Evolutionary conservation across 2,797 vertebrate species (phyloP).

Genomic region (Iguana delicatissima): DNA sequence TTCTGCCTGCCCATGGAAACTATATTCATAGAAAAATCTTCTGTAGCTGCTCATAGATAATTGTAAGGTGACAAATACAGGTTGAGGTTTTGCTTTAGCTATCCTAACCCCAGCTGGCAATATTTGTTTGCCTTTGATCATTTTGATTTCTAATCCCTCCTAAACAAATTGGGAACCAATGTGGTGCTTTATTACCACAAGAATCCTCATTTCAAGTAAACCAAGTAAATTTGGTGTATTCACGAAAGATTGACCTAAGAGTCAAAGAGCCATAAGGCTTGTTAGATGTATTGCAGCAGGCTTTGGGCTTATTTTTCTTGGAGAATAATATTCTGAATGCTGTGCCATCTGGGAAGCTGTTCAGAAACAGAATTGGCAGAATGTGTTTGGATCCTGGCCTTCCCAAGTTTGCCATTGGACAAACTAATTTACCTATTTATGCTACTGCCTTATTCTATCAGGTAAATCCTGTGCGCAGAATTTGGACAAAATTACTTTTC

Average conservation of each 20-base stretch:
- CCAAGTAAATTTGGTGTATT: no score
- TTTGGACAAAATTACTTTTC: background rate
- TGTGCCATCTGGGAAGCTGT: background rate
- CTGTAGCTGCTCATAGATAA: background rate
- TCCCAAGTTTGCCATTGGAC: background rate
- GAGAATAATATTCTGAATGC: background rate
- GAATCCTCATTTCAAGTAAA: background rate
- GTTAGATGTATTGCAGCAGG: no score
- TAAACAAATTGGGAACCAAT: background rate
- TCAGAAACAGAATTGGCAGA: background rate
- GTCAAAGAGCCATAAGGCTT: no score
- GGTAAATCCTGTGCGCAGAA: background rate
- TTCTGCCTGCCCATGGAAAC: background rate
- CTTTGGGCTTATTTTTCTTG: no score
- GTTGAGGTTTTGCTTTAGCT: background rate
- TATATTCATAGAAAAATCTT: background rate
- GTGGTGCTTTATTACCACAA: background rate
- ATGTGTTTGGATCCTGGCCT: background rate
- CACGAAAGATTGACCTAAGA: no score
- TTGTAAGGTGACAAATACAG: background rate
- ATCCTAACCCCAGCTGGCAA: background rate
- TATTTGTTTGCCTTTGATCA: background rate
- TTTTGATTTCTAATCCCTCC: background rate
- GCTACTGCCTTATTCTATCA: background rate
- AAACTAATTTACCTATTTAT: background rate